Percentiles rank a stretch among this genome's conserved stretches.
phyloP scores from a whole-genome alignment of 2,113 vertebrate species.

The Eurypyga helias region DNA sequence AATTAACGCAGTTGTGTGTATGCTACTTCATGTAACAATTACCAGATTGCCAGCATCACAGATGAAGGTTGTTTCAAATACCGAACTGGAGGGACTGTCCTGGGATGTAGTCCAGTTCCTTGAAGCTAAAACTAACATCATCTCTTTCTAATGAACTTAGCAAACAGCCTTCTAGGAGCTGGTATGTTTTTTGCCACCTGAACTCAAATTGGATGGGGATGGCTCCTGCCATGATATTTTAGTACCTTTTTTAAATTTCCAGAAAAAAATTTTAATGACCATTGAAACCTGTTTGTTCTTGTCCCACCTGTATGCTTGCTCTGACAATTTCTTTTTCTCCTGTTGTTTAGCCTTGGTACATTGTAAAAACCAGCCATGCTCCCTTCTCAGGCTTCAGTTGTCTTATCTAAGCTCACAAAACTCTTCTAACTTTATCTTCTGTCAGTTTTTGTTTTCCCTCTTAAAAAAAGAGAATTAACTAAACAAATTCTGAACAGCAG shows the following conservation, averaged over 20 bases:
- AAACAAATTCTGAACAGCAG: background rate
- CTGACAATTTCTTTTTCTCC: background rate
- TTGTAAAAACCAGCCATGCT: background rate
- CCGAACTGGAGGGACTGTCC: background rate
- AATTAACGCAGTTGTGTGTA: background rate
- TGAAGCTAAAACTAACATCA: background rate
- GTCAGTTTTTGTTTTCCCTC: background rate
- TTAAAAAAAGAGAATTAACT: background rate
- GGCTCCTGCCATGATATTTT: background rate
- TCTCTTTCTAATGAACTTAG: background rate
- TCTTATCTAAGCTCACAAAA: background rate
- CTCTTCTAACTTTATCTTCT: background rate
- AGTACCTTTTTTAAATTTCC: background rate
- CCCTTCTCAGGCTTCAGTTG: background rate
- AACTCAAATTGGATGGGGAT: background rate
- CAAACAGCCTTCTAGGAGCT: background rate
- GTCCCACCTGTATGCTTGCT: background rate
- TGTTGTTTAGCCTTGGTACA: background rate
- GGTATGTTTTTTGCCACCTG: background rate
- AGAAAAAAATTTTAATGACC: background rate
- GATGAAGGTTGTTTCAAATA: background rate
- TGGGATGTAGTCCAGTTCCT: background rate
- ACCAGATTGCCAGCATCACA: background rate
- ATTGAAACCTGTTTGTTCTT: background rate
- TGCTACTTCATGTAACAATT: background rate